Evolutionary conservation across 2,888 invertebrate genomes (phyloP), one percentile per base, ranked within the genome.

Genomic region (Hemaris fuciformis): DNA sequence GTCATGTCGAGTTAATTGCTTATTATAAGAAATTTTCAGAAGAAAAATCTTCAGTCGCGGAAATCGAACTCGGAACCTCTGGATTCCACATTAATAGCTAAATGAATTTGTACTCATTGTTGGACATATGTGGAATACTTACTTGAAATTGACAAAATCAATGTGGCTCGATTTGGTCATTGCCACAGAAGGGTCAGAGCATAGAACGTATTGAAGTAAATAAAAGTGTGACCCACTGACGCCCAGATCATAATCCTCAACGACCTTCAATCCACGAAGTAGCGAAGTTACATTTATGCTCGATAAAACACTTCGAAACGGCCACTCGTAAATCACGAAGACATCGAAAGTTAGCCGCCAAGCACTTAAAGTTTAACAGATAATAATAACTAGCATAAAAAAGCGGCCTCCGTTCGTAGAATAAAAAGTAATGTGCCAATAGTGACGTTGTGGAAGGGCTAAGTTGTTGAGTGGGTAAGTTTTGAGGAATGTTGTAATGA

Each of bases 351-450:
- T 91, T 90, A 88, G 85, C 85, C 88, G 88, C 84, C 84, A 81
- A 91, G 88, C 89, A 90, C 91, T 91, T 91, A 91, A 92, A 91
- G 83, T 92, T 92, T 92, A 91, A 91, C 91, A 88, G 90, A 88
- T 88, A 90, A 90, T 91, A 91, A 91, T 91, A 89, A 89, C 88
- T 80, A 85, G 74, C 85, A 88, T 88, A 87, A 88, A 90, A 91
- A 90, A 90, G 86, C 84, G 85, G 84, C 84, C 85, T 83, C 77
- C 79, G 76, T 74, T 73, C 74, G 73, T 73, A 63, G 82, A 79
- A 89, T 89, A 90, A 90, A 91, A 90, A 90, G 85, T 90, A 89
- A 90, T 89, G 90, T 87, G 85, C 81, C 80, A 80, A 84, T 87
- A 85, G 87, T 87, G 77, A 77, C 72, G 81, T 80, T 79, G 75